Evolutionary conservation across 2,797 vertebrate species (phyloP).

Genomic region (Malacoraja senta): DNA sequence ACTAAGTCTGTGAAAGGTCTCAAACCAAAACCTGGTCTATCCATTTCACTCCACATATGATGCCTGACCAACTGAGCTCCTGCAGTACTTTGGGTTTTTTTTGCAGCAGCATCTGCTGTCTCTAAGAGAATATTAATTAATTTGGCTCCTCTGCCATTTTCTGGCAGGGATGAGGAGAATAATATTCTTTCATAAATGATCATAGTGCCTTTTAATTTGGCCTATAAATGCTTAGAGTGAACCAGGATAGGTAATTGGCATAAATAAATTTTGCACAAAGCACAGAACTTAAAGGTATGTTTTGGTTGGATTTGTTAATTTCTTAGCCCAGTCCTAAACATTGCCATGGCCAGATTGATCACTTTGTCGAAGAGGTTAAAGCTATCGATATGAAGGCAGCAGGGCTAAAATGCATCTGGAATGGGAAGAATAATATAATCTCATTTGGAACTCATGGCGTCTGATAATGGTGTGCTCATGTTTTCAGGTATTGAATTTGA

Average conservation of each 20-base stretch:
- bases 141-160: background rate
- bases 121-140: background rate
- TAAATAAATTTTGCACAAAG: background rate
- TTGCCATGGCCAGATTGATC: background rate
- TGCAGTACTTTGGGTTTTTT: too few species aligned
- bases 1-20: too few species aligned
- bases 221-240: background rate
- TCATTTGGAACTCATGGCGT: background rate
- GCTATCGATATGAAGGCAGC: background rate
- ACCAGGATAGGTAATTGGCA: background rate
- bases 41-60: too few species aligned
- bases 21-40: too few species aligned
- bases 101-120: too few species aligned
- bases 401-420: background rate
- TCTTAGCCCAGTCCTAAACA: background rate
- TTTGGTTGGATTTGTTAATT: background rate
- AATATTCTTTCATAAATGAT: background rate
- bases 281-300: background rate
- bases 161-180: background rate
- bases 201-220: background rate
- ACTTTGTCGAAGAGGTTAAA: background rate
- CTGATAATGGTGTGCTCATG: background rate
- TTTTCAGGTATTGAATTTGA: background rate
- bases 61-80: too few species aligned
- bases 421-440: background rate